Evolutionary conservation across 1,140 invertebrate genomes (phyloP), one percentile per base, ranked within the genome.

Genomic region (Drosophila punjabiensis): DNA sequence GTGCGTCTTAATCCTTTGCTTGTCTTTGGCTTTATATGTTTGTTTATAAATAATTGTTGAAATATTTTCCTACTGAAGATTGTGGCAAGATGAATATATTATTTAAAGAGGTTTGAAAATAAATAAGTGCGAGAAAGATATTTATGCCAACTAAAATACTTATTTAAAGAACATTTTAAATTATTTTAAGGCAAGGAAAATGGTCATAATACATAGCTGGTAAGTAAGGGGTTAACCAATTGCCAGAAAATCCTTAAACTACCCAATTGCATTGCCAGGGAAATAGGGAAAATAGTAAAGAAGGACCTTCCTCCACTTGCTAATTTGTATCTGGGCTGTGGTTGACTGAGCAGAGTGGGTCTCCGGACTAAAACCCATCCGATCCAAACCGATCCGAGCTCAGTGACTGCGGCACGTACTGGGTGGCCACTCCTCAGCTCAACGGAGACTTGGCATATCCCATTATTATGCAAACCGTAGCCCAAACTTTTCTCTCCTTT

Each of bases 291-390:
- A 52, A 8, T 33, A 64, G 18, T 14, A 13, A 8, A 33, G 0
- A 41, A 33, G 52, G 20, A 53, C 30, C 30, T 56, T 65, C 4
- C 68, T 47, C 39, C 48, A 55, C 56, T 68, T 82, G 70, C 83
- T 87, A 87, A 87, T 87, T 87, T 87, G 76, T 80, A 87, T 80
- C 76, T 80, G 70, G 20, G 63, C 53, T 86, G 73, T 62, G 73
- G 76, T 74, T 64, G 68, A 63, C 64, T 58, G 52, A 37, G n/a
- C 52, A 53, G 62, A 63, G 62, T 60, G 75, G 53, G 4, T 28
- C 35, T 58, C 55, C 16, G 13, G 58, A 33, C 50, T 43, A 24
- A 24, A 37, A 43, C 56, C 39, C 60, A 30, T n/a, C 20, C 53
- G 53, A 56, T 35, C 56, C 53, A 37, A 56, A n/a, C 56, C 56